Base-by-base conservation (phyloP, 1,140 invertebrate species). In the Caenorhabditis inopinata region DNA sequence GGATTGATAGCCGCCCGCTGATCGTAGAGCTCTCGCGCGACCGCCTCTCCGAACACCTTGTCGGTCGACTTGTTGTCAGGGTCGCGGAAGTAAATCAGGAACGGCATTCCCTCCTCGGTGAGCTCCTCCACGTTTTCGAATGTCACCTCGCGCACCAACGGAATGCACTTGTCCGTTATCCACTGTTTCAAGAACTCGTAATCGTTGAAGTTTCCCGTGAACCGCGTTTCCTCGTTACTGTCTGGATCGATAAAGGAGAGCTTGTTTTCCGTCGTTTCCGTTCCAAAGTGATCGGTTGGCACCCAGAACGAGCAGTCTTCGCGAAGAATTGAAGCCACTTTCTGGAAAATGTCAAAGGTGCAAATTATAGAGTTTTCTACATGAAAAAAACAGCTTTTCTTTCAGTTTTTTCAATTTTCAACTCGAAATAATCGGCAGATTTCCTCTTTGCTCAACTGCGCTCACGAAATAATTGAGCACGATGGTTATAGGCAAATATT, bases 71-170 rank as follows among this genome's bases (percentile, higher is more conserved):
- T 88, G 76, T 88, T 84, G 25, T 62, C 74, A 18, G 87, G 87
- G 79, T 88, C 87, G 32, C 99, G 94, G 90, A 99, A 99, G 5
- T 99, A 89, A 83, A 99, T 98, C 2, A 99, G 91, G 90, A 99
- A 99, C 11, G 97, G 97, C 84, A 99, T 73, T 16, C 97, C 97
- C 91, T 99, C 97, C 91, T 99, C 97, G 0, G 97, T 99, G 11
- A 99, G 89, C 90, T 91, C 91, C 86, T 99, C 97, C 23, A 96
- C 97, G 92, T 98, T 99, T 91, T 98, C 96, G 90, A 99, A 99
- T 2, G 96, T 98, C 46, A 99, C 98, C 90, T 97, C 96, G 79
- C 92, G 48, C 4, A 92, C 92, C 3, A 92, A 84, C 18, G 92
- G 92, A 48, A 92, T 90, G 86, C 97, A 99, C 82, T 91, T 91